Evolutionary conservation across 2,888 invertebrate species (phyloP), one percentile per base, ranked within the genome.

Genomic region (Temnothorax ravouxi): DNA sequence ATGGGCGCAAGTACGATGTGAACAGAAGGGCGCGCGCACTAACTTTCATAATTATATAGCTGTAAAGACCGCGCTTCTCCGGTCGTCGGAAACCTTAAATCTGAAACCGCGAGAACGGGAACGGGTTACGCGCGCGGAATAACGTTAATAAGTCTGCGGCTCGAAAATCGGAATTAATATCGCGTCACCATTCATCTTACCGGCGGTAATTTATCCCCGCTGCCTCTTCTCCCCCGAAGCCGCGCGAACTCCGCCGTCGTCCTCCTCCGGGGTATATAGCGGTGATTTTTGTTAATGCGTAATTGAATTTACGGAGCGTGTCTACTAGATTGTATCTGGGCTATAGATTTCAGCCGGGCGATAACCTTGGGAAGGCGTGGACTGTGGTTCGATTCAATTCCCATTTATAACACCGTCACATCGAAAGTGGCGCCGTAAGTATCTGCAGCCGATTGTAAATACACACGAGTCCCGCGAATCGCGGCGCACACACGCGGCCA

Each of bases 251-350:
- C 44, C 67, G 67, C 29, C 76, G 21, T 61, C 75, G 75, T 80
- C n/a, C 25, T 80, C 83, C 81, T 82, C 64, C 67, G 84, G 75
- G 90, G 84, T 88, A 82, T 80, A 79, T 81, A 71, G 83, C 84
- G 59, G 85, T 79, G 89, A 93, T 93, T 93, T 91, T 90, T 92
- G 91, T 91, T 93, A 93, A 93, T 93, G 91, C 90, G 90, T 93
- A 93, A 93, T 93, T 93, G 93, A 93, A 93, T 93, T 92, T 93
- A 93, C 91, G 90, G 87, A 91, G 90, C 91, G 90, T 90, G 90
- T 93, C 92, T 93, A 92, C 91, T 91, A 92, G 92, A 93, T 93
- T 88, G 88, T 92, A 92, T 92, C 91, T 91, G 88, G 86, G 85
- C 89, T 89, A 90, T 91, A 92, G 92, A 93, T 92, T 91, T 90